Conservation (phyloP, 2,113 vertebrate genomes). For the Ramphastos sulfuratus region DNA sequence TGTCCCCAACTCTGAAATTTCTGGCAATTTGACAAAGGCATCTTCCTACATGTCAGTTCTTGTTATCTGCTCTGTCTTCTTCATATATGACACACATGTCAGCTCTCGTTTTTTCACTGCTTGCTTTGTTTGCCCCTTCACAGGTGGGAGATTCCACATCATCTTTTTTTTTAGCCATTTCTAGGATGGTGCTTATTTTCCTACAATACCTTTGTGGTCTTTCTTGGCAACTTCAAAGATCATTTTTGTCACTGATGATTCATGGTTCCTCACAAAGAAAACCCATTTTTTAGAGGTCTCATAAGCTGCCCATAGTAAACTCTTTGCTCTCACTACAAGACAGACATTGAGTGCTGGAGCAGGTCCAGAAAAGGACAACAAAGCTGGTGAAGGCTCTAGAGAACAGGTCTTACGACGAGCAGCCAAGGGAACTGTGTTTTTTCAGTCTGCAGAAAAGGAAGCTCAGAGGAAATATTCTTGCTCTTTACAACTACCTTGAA, state of each 20-base stretch:
- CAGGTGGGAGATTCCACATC: conserved; percentile 22
- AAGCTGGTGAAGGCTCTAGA: no score
- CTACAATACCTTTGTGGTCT: not conserved
- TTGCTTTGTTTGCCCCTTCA: conserved; percentile 27
- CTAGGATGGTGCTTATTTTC: not conserved
- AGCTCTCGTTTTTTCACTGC: conserved; percentile 40
- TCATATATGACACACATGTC: conserved; percentile 16
- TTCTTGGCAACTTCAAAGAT: not conserved
- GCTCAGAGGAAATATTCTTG: no score
- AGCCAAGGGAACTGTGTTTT: no score
- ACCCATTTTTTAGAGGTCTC: not conserved
- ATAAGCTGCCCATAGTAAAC: not conserved
- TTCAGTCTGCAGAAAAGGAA: no score
- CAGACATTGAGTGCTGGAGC: no score
- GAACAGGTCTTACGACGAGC: no score
- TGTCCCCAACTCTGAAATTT: conserved; percentile 37
- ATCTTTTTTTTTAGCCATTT: not conserved
- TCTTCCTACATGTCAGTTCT: conserved; percentile 39
- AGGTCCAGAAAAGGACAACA: no score
- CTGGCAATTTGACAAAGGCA: conserved; percentile 32
- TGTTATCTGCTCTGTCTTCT: conserved; percentile 44
- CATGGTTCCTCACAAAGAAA: not conserved
- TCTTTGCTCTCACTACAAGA: no score
- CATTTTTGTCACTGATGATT: not conserved
- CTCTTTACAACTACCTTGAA: no score